A percentile compares a stretch with the other conserved stretches of the same genome.
Evolutionary conservation across 2,797 vertebrate genomes (phyloP).

Genomic region (Brotula barbata): DNA sequence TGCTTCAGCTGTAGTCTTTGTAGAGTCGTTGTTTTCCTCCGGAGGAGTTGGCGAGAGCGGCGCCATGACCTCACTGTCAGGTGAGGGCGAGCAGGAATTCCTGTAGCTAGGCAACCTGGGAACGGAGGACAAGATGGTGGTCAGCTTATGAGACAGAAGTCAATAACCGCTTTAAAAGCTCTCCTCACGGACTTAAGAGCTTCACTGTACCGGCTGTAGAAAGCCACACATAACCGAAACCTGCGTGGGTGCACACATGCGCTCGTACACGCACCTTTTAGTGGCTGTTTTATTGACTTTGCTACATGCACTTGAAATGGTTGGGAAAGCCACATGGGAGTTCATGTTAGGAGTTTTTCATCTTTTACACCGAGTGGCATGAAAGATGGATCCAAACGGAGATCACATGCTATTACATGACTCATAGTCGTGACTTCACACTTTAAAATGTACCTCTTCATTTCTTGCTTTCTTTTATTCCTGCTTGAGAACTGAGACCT

Average conservation of each 20-base stretch:
- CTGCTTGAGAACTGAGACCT: too few relatives aligned
- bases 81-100: conserved; percentile 42
- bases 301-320: conserved; percentile 1
- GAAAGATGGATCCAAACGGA: conserved; percentile 16
- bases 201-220: conserved; percentile 48
- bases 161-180: conserved; percentile 75
- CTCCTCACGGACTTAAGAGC: conserved; percentile 64
- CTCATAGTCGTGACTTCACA: background rate
- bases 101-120: conserved; percentile 65
- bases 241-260: conserved; percentile 32
- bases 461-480: too few relatives aligned
- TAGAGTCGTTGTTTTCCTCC: background rate
- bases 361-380: conserved; percentile 33
- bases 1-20: background rate
- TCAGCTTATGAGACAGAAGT: conserved; percentile 67
- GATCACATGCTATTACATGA: background rate
- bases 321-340: background rate
- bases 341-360: background rate
- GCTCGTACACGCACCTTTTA: conserved; percentile 41
- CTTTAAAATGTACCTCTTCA: too few relatives aligned
- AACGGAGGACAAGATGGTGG: conserved; percentile 62
- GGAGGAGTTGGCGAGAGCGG: conserved; percentile 12
- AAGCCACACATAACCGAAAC: conserved; percentile 33
- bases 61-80: conserved; percentile 57
- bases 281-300: conserved; percentile 41